phyloP scores from a whole-genome alignment of 1,140 invertebrate species.

The Brachionus angularis region DNA sequence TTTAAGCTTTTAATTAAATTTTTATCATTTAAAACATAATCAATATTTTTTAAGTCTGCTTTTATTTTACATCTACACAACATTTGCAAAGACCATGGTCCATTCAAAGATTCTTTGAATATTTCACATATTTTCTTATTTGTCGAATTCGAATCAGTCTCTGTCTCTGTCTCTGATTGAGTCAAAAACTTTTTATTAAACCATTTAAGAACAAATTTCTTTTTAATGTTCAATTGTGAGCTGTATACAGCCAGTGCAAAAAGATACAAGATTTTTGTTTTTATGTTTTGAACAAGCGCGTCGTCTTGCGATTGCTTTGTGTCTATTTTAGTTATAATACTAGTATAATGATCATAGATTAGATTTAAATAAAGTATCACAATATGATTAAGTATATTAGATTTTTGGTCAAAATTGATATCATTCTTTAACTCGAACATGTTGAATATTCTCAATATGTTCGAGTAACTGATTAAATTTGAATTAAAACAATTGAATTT shows the following conservation, averaged over 20 bases:
- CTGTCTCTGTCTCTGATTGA: not conserved
- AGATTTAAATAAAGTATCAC: not conserved
- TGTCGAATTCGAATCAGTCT: not conserved
- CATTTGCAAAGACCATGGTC: constrained; percentile 27
- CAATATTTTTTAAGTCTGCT: not conserved
- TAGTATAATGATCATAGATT: not conserved
- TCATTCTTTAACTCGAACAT: not conserved
- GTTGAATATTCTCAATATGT: not conserved
- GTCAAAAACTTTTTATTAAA: not conserved
- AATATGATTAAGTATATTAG: constrained; percentile 6
- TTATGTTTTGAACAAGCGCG: not conserved
- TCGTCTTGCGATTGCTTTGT: no score
- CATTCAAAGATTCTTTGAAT: not conserved
- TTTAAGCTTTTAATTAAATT: constrained; percentile 5
- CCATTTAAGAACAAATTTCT: constrained; percentile 38
- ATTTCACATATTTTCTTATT: not conserved
- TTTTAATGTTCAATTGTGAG: constrained; percentile 9
- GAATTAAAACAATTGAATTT: constrained; percentile 9
- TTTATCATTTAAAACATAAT: constrained; percentile 33
- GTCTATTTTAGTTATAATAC: no score
- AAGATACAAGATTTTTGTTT: not conserved
- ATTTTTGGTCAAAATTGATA: not conserved
- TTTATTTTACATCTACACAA: constrained; percentile 1
- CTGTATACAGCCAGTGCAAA: constrained; percentile 4
- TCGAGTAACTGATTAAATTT: not conserved